Percentiles rank a stretch among this genome's conserved stretches.
These are phyloP conservation scores for Rhopalosiphum nymphaeae DNA, from an alignment of 2,888 invertebrate genomes.

Conservation along the genomic window DNA sequence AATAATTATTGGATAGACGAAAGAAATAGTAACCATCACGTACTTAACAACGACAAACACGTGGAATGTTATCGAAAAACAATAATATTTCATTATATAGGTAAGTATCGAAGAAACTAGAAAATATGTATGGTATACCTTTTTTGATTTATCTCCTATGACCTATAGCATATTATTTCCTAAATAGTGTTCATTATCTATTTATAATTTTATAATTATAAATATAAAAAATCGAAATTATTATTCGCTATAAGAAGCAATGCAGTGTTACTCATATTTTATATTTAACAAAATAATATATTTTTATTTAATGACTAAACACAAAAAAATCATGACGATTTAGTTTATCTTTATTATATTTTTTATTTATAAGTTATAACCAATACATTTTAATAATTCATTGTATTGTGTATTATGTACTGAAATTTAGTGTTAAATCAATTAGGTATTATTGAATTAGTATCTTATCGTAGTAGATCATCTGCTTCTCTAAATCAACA, in stretches of 20 bases:
- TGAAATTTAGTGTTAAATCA: not conserved
- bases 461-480: not conserved
- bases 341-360: not conserved
- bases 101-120: not conserved
- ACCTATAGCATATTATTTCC: not conserved
- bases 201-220: conserved; percentile 1
- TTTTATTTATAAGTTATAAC: not conserved
- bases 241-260: not conserved
- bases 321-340: not conserved
- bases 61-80: not conserved
- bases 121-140: not conserved
- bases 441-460: not conserved
- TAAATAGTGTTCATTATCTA: not conserved
- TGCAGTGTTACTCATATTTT: not conserved
- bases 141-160: not conserved
- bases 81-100: not conserved
- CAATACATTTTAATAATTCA: not conserved
- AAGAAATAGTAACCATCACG: not conserved
- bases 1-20: not conserved
- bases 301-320: not conserved
- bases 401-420: not conserved
- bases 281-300: too few species aligned
- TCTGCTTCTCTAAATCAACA: not conserved
- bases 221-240: not conserved
- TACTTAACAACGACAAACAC: not conserved